Evolutionary conservation across 1,140 invertebrate species (phyloP), one percentile per base, ranked within the genome.

Genomic region (Caenorhabditis tropicalis): DNA sequence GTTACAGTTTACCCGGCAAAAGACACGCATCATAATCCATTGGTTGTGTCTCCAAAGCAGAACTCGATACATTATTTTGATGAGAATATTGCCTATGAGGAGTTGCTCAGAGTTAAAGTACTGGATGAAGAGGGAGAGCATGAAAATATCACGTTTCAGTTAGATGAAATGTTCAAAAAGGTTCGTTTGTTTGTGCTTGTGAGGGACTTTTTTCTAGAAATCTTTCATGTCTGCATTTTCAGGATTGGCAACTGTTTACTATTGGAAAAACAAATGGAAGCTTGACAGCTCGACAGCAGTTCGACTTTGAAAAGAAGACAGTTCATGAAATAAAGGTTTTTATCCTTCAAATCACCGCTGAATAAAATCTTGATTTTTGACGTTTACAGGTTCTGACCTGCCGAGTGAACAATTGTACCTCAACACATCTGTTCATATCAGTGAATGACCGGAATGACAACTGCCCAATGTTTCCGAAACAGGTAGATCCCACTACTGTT

Each of bases 391-490:
- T 74, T 27, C 46, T 81, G 1, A 43, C 56, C 6, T 74, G 74
- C 21, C 84, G 81, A 0, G 81, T 65, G 1, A 33, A 46, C 58
- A 85, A 82, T 43, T 85, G 80, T 29, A 82, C 80, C 43, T 79
- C 39, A 21, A 60, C 60, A 0, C 82, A 82, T 70, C 29, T 82
- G 0, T 82, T 82, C 82, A 82, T 82, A 27, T 82, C 82, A 15
- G 51, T 82, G 21, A 82, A 82, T 49, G 82, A 82, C n/a, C 79
- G 33, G 1, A 86, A 86, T 49, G 85, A 86, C 36, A 86, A 86
- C 36, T 86, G 85, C 46, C 85, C 85, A 33, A 84, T 86, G 43
- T 86, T 86, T 39, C 85, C 82, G 5, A 79, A 85, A 65, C 83
- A 85, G 83, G 83, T 85, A 79, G 7, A 27, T 5, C 5, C 24